Evolutionary conservation across 2,888 invertebrate species (phyloP).

Genomic region (Pammene aurita): DNA sequence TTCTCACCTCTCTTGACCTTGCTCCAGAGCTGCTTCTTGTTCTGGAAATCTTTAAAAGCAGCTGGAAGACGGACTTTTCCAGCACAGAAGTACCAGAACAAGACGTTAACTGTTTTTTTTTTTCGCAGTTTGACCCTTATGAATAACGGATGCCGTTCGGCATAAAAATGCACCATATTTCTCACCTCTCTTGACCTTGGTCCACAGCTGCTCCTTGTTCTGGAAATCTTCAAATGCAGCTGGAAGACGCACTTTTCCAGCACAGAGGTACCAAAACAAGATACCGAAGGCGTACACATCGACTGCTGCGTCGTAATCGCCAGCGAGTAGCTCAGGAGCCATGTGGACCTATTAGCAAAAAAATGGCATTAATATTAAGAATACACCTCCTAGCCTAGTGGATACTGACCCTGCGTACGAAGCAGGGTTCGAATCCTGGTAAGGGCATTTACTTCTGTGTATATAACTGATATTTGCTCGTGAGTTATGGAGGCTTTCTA

Average conservation of each 20-base stretch:
- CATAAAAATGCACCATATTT: no score
- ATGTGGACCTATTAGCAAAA: slow-evolving; percentile 84
- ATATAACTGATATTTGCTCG: no score
- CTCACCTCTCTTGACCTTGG: slow-evolving; percentile 90
- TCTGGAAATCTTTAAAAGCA: slow-evolving; percentile 91
- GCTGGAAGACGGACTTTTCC: slow-evolving; percentile 90
- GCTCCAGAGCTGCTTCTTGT: slow-evolving; percentile 93
- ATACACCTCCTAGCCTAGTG: no score
- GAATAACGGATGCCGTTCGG: no score
- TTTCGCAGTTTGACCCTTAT: no score
- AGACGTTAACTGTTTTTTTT: no score
- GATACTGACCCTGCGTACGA: no score
- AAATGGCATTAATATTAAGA: no score
- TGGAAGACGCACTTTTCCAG: slow-evolving; percentile 91
- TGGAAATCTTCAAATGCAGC: slow-evolving; percentile 91
- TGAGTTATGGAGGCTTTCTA: no score
- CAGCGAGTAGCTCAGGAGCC: slow-evolving; percentile 93
- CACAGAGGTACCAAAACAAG: slow-evolving; percentile 95
- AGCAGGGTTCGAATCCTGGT: no score
- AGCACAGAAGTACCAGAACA: no score
- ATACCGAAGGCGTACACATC: slow-evolving; percentile 96
- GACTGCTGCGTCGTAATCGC: slow-evolving; percentile 91
- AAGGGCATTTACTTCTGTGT: no score
- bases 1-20: slow-evolving; percentile 89
- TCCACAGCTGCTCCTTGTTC: slow-evolving; percentile 94